Evolutionary conservation across 2,888 invertebrate species (phyloP), one percentile per base, ranked within the genome.

Genomic region (Lycaena phlaeas): DNA sequence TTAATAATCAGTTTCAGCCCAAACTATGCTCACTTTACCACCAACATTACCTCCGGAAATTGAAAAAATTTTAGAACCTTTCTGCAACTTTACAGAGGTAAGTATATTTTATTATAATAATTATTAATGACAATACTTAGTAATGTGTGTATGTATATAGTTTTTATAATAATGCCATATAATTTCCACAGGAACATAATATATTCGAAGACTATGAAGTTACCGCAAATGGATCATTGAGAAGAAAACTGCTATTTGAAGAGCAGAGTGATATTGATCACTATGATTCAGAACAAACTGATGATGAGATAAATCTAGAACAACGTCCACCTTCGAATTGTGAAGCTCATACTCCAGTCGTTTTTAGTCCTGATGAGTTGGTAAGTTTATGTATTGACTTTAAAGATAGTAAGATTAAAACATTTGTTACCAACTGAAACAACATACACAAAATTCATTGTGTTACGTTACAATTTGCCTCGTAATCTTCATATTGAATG

Each of bases 21-120:
- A 92, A 70, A 92, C 91, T 17, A 66, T 87, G 42, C 73, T 91
- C 47, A 87, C 89, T 17, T 64, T 92, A 44, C 90, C 91, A 38
- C 85, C 88, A 14, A 68, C 84, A 52, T 66, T 92, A 25, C 90
- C 91, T 2, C 69, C 81, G 39, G 86, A 88, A 57, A 57, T 91
- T 14, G 90, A 90, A 68, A 86, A 87, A 53, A 67, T 85, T 25
- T 69, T 91, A 12, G 82, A 86, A 59, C 87, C 89, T 29, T 91
- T 87, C 66, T 89, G 86, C 60, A 87, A 86, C 26, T 88, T 84
- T 55, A 87, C 78, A 47, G 73, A 84, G 79, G 84, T 79, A 55
- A 64, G 36, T 38, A 26, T 31, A 27, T 39, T 26, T 26, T 18
- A 11, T 31, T 29, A 28, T 34, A 5, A 7, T 25, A 7, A 9